phyloP scores from a whole-genome alignment of 1,140 invertebrate species.

The Drosophila rhopaloa region DNA sequence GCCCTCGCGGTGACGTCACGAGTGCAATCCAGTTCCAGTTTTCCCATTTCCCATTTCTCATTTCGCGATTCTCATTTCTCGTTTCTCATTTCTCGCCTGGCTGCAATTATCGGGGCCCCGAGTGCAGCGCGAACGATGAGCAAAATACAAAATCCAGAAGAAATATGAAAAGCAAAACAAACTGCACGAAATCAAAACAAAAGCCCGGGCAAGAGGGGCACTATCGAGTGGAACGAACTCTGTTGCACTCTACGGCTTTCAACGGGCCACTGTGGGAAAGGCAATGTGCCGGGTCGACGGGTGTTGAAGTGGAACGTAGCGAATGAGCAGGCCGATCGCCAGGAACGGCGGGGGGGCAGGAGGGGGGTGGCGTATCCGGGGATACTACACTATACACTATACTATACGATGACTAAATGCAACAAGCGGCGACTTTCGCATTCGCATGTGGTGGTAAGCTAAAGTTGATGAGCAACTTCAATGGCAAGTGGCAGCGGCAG shows the following conservation, averaged over 20 bases:
- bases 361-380: background rate
- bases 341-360: background rate
- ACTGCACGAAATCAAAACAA: constrained; percentile 80
- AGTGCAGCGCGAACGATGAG: constrained; percentile 60
- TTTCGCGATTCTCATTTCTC: background rate
- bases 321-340: constrained; percentile 51
- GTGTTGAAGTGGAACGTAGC: constrained; percentile 78
- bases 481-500: constrained; percentile 69
- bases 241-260: constrained; percentile 67
- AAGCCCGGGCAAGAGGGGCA: constrained; percentile 31
- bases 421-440: constrained; percentile 72
- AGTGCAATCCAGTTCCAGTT: constrained; percentile 48
- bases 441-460: constrained; percentile 57
- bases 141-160: constrained; percentile 82
- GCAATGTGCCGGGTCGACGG: constrained; percentile 61
- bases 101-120: constrained; percentile 39
- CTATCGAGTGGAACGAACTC: constrained; percentile 76
- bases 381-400: constrained; percentile 9
- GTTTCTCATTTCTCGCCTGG: constrained; percentile 17
- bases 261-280: constrained; percentile 64
- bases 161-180: constrained; percentile 80
- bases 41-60: constrained; percentile 5
- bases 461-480: constrained; percentile 78
- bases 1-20: constrained; percentile 74
- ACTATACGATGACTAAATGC: constrained; percentile 72